A percentile compares a stretch with the other conserved stretches of the same genome.
Evolutionary conservation across 1,140 invertebrate species (phyloP).

Genomic region (Cydia fagiglandana): DNA sequence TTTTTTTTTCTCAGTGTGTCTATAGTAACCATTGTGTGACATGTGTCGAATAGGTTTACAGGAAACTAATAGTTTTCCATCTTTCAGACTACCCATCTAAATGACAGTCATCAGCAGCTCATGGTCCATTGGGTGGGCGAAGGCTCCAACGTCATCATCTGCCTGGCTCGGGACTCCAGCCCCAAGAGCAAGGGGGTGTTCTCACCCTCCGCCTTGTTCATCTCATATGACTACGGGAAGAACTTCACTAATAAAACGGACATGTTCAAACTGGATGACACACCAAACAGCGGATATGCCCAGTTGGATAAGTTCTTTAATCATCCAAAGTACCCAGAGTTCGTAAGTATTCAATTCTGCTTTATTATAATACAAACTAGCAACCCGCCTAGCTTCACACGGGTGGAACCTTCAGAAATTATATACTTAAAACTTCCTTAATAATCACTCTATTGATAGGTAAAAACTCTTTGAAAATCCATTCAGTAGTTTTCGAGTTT

Average conservation of each 20-base stretch:
- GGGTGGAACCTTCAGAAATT: no score
- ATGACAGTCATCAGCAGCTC: conserved; percentile 92
- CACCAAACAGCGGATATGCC: conserved; percentile 80
- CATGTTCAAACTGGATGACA: conserved; percentile 80
- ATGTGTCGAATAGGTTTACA: no score
- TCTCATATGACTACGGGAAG: conserved; percentile 92
- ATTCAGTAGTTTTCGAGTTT: no score
- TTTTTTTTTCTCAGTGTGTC: no score
- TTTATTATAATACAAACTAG: no score
- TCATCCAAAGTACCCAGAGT: conserved; percentile 86
- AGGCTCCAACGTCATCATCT: conserved; percentile 91
- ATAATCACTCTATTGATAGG: no score
- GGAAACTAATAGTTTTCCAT: conserved; percentile 15
- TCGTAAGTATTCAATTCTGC: conserved; percentile 83
- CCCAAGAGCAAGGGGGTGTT: conserved; percentile 67
- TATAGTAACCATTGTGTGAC: no score
- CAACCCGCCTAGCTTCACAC: no score
- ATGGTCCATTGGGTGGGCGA: conserved; percentile 95
- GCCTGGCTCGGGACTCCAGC: conserved; percentile 86
- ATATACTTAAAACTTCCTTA: no score
- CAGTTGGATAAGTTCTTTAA: conserved; percentile 91
- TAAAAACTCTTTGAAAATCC: no score
- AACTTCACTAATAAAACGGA: conserved; percentile 88
- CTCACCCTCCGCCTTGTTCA: conserved; percentile 86
- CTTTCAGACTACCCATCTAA: conserved; percentile 83